Conservation (phyloP, 35 echinoderm and acorn worm genomes). For the Antedon bifida region DNA sequence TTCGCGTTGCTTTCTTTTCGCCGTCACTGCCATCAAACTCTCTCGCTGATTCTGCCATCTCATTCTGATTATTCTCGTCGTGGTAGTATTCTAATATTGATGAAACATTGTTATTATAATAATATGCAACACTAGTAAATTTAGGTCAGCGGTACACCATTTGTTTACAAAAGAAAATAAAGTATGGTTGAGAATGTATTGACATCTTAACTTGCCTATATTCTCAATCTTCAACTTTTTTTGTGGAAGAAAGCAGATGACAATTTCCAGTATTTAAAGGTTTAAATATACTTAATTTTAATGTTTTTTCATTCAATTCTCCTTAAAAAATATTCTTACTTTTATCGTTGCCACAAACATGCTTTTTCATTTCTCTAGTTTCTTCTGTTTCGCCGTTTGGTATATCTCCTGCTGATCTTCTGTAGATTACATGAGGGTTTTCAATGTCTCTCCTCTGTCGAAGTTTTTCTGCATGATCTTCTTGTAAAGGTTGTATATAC, state of each 20-base stretch:
- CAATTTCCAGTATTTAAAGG: no score
- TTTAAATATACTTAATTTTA: no score
- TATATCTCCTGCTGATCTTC: not conserved
- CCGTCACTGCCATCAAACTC: not conserved
- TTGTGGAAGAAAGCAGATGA: no score
- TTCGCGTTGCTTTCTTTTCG: not conserved
- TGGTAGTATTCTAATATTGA: not conserved
- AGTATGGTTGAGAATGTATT: no score
- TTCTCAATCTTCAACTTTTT: no score
- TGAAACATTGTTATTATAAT: not conserved
- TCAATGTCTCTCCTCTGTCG: not conserved
- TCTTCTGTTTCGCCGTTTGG: not conserved
- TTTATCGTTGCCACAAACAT: not conserved
- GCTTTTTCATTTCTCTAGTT: not conserved
- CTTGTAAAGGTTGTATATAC: not conserved
- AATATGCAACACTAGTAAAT: not conserved
- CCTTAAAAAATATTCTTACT: not conserved
- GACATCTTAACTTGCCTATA: no score
- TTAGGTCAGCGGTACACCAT: not conserved
- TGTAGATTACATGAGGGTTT: not conserved
- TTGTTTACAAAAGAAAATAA: no score
- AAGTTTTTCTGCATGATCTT: not conserved
- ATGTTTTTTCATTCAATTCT: no score
- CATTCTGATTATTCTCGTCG: not conserved
- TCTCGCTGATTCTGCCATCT: not conserved